A percentile compares a stretch with the other conserved stretches of the same genome.
Conservation (phyloP, 2,888 invertebrate genomes). For the Noctua fimbriata region DNA sequence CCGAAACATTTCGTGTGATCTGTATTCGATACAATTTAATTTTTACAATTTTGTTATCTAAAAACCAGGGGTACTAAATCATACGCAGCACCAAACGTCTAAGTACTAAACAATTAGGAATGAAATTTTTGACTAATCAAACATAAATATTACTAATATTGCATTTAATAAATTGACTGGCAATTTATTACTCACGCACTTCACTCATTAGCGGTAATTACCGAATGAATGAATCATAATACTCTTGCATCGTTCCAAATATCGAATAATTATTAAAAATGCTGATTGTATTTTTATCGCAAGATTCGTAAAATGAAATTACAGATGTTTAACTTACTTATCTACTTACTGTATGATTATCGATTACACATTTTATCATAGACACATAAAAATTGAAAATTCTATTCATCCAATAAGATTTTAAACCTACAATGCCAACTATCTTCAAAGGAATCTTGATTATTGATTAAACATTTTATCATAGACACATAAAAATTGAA, state of each 20-base stretch:
- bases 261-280: conserved; percentile 43
- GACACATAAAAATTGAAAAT: conserved; percentile 49
- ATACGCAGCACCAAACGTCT: conserved; percentile 71
- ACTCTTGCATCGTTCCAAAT: conserved; percentile 51
- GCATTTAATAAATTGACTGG: conserved; percentile 54
- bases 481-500: conserved; percentile 51
- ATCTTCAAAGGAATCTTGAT: too few relatives aligned
- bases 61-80: conserved; percentile 54
- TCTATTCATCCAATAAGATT: conserved; percentile 43
- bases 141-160: conserved; percentile 62
- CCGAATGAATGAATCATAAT: conserved; percentile 50
- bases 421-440: conserved; percentile 48
- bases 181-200: conserved; percentile 52
- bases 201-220: conserved; percentile 39
- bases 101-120: conserved; percentile 70
- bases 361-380: conserved; percentile 39
- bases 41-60: conserved; percentile 57
- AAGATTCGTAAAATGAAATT: conserved; percentile 49
- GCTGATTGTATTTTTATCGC: conserved; percentile 67
- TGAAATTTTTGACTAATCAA: conserved; percentile 63
- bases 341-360: conserved; percentile 48
- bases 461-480: conserved; percentile 35
- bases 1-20: conserved; percentile 65
- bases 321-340: conserved; percentile 28
- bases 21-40: conserved; percentile 49